phyloP scores from a whole-genome alignment of 2,888 invertebrate genomes.

The Mesodorylaimus sp. region DNA sequence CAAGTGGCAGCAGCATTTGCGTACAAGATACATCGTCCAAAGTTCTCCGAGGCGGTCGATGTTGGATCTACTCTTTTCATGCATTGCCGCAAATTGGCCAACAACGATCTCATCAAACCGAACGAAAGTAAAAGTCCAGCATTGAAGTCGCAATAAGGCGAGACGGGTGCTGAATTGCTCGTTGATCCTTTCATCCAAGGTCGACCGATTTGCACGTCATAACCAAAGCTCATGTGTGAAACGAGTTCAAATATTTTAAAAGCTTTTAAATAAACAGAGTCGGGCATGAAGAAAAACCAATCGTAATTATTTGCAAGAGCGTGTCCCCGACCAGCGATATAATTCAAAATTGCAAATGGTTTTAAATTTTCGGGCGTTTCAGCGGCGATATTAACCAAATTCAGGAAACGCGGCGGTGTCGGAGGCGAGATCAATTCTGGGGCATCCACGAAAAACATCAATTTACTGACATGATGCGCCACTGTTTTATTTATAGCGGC shows the following conservation, averaged over 20 bases:
- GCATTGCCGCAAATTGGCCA: too few species aligned
- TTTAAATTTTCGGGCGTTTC: conserved; percentile 45
- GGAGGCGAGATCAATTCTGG: not conserved
- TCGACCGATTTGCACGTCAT: conserved; percentile 60
- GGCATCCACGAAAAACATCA: conserved; percentile 51
- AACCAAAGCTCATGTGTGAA: conserved; percentile 57
- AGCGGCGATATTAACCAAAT: not conserved
- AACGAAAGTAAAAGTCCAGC: too few species aligned
- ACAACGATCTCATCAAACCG: too few species aligned
- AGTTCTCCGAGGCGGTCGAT: not conserved
- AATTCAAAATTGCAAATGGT: conserved; percentile 70
- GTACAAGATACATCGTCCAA: not conserved
- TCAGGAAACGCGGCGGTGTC: not conserved
- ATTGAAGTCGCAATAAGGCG: not conserved
- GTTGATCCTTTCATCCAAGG: not conserved
- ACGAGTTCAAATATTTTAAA: conserved; percentile 52
- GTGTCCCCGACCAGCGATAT: conserved; percentile 73
- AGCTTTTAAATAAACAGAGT: conserved; percentile 64
- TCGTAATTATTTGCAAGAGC: conserved; percentile 71
- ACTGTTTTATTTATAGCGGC: conserved; percentile 70
- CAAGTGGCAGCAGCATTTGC: too few species aligned
- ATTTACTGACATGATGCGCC: conserved; percentile 60
- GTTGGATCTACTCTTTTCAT: too few species aligned
- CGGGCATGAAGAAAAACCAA: conserved; percentile 71
- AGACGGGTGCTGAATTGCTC: not conserved